Evolutionary conservation across 2,113 vertebrate species (phyloP).

Genomic region (Stegastes partitus): DNA sequence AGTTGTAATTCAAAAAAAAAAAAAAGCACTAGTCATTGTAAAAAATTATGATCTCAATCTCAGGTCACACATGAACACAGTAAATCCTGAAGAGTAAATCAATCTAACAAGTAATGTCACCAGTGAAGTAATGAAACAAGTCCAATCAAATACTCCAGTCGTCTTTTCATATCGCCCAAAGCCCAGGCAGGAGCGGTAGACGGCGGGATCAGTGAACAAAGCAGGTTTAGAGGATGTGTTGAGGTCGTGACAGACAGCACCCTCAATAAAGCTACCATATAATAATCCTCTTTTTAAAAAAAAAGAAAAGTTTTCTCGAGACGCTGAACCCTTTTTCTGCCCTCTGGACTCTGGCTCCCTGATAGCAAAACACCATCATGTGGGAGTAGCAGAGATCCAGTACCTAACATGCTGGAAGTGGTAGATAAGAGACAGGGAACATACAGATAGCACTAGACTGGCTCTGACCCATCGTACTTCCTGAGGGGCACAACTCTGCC

Average conservation of each 20-base stretch:
- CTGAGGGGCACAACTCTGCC: slow-evolving; percentile 37
- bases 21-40: background rate
- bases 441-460: slow-evolving; percentile 41
- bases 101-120: background rate
- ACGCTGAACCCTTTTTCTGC: background rate
- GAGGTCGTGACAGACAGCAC: background rate
- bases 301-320: slow-evolving; percentile 18
- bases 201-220: background rate
- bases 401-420: slow-evolving; percentile 52
- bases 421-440: slow-evolving; percentile 71
- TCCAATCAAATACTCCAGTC: background rate
- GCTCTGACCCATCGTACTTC: slow-evolving; percentile 32
- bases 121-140: background rate
- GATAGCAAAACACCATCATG: slow-evolving; percentile 41
- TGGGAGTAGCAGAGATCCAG: slow-evolving; percentile 32
- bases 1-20: background rate
- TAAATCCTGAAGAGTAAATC: background rate
- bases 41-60: slow-evolving; percentile 6
- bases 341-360: slow-evolving; percentile 13
- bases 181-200: background rate
- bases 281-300: background rate
- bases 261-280: background rate
- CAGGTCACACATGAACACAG: background rate
- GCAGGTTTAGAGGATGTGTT: background rate
- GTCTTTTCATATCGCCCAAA: background rate